Base-by-base conservation (phyloP, 2,113 vertebrate species). In the Tragelaphus buxtoni region DNA sequence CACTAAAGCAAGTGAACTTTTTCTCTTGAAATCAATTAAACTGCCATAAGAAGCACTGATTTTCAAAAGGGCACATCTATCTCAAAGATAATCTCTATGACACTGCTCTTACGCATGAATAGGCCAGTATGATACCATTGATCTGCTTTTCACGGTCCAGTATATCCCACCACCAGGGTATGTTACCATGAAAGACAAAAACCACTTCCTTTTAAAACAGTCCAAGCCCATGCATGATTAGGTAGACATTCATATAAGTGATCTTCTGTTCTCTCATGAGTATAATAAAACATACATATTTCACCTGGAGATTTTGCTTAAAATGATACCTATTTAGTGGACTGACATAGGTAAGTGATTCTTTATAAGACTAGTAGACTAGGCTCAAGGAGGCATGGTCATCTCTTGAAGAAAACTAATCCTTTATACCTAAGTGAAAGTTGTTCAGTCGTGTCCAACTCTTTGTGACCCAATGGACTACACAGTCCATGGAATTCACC, bases 391-490 rank as follows among this genome's bases (percentile, higher is more conserved):
- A 77, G 8, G 49, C 28, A 81, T 72, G 4, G 17, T 14, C 13
- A 17, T 72, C 4, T 60, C 16, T 58, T 42, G 2, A 53, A 20
- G 6, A 35, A 11, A 39, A 5, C 2, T 65, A 30, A 17, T 28
- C 32, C 9, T 93, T 88, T 72, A 49, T 9, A 39, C 1, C 3
- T 39, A 45, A 8, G 10, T 69, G 65, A 22, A 69, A 69, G n/a
- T 39, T 0, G 0, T 2, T 39, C 65, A 24, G n/a, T 72, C 4
- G 0, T 72, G 9, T 72, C n/a, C 5, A 72, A 3, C 9, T 39
- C 18, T 72, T 72, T 22, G 65, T 72, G 65, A 72, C 18, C n/a
- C 65, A n/a, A 35, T 72, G 9, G 65, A 72, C 65, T 39, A 72
- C 4, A 72, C 18, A 72, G 65, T 72, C n/a, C 9, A 11, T 39